Percentiles rank a stretch among this genome's conserved stretches.
These are phyloP conservation scores for Pseudopleuronectes americanus DNA, from an alignment of 2,797 vertebrate genomes.

Conservation along the genomic window DNA sequence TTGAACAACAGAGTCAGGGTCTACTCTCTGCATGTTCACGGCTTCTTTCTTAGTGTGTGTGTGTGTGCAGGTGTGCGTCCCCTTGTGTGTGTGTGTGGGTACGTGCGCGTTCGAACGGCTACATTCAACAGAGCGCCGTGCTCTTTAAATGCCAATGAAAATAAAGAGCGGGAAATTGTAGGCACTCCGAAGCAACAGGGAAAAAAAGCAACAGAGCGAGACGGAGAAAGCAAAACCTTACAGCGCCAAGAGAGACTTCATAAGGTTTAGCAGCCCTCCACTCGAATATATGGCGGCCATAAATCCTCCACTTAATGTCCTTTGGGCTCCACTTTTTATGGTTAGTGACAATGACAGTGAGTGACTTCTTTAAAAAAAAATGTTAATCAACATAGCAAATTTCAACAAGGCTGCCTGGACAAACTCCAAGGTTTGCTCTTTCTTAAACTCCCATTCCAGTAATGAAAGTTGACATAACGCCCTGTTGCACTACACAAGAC, in stretches of 20 bases:
- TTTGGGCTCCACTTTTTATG: slow-evolving; percentile 80
- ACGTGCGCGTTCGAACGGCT: slow-evolving; percentile 73
- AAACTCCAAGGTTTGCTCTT: slow-evolving; percentile 58
- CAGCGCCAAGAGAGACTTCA: slow-evolving; percentile 78
- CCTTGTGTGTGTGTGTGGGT: slow-evolving; percentile 24
- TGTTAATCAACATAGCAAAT: slow-evolving; percentile 67
- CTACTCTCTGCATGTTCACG: slow-evolving; percentile 58
- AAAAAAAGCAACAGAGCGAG: slow-evolving; percentile 78
- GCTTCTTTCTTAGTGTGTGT: slow-evolving; percentile 59
- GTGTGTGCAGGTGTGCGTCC: slow-evolving; percentile 36
- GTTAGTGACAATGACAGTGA: slow-evolving; percentile 76
- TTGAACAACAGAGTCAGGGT: slow-evolving; percentile 61
- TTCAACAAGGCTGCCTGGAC: slow-evolving; percentile 59
- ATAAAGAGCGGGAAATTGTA: slow-evolving; percentile 81
- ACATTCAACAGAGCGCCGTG: slow-evolving; percentile 70
- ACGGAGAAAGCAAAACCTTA: slow-evolving; percentile 79
- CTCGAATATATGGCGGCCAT: slow-evolving; percentile 81
- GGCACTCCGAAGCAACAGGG: slow-evolving; percentile 77
- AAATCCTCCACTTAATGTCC: slow-evolving; percentile 83
- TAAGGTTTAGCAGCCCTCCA: slow-evolving; percentile 80
- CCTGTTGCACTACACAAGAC: slow-evolving; percentile 48
- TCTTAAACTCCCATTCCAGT: slow-evolving; percentile 52
- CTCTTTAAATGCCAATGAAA: slow-evolving; percentile 83
- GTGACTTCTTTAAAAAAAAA: slow-evolving; percentile 66
- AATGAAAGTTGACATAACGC: slow-evolving; percentile 67